Percentiles rank a stretch among this genome's conserved stretches.
These are phyloP conservation scores for Colinus virginianus DNA, from an alignment of 2,113 vertebrate genomes.

Conservation along the genomic window DNA sequence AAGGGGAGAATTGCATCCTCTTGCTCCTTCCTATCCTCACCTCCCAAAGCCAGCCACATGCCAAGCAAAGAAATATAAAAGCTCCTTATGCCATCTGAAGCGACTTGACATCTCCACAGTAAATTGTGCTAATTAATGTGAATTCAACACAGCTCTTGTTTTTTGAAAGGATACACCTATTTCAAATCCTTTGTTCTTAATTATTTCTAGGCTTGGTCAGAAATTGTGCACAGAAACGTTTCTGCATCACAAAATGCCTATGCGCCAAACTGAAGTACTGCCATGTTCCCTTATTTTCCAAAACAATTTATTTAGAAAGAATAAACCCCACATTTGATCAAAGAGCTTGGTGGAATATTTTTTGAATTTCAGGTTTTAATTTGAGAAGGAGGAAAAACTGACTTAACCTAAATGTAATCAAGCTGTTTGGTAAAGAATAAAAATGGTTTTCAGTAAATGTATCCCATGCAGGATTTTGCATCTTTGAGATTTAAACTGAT, in stretches of 20 bases:
- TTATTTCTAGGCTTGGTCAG: not conserved
- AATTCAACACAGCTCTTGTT: not conserved
- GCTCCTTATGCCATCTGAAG: not conserved
- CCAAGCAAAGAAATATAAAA: constrained; percentile 33
- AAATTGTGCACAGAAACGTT: constrained; percentile 42
- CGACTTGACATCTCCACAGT: constrained; percentile 1
- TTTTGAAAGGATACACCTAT: not conserved
- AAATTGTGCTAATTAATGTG: not conserved
- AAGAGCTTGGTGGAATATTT: constrained; percentile 18
- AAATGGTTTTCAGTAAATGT: constrained; percentile 45
- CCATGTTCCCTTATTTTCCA: not conserved
- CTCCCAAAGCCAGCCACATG: not conserved
- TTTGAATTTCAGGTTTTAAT: constrained; percentile 63
- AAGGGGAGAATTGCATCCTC: not conserved
- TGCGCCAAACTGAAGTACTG: not conserved
- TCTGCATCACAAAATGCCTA: not conserved
- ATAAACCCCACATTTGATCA: constrained; percentile 33
- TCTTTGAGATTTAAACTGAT: not conserved
- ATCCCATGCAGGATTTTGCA: not conserved
- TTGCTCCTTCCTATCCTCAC: not conserved
- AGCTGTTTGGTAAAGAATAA: constrained; percentile 61
- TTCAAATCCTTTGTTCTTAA: constrained; percentile 1
- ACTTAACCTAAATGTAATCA: constrained; percentile 64
- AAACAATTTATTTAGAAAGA: constrained; percentile 40
- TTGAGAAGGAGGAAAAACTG: constrained; percentile 16